Conservation (phyloP, 2,888 invertebrate genomes). For the Drosophila mulleri region DNA sequence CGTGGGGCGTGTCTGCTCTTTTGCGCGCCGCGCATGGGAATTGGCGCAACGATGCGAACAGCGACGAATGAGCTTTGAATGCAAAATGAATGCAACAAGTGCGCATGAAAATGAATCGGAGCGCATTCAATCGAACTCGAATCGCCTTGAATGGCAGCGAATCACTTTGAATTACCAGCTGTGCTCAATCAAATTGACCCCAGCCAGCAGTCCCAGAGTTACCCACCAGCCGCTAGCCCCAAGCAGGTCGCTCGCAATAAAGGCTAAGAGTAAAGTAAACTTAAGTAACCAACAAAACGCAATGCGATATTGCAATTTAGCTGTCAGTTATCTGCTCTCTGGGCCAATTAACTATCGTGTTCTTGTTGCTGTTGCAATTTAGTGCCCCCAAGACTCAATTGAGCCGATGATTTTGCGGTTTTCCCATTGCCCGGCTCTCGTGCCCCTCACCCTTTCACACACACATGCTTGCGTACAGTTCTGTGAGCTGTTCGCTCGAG, state of each 20-base stretch:
- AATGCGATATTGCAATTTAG: slow-evolving; percentile 80
- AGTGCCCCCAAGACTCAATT: slow-evolving; percentile 64
- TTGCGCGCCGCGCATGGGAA: slow-evolving; percentile 43
- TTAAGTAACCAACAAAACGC: slow-evolving; percentile 66
- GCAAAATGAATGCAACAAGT: slow-evolving; percentile 66
- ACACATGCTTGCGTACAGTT: neutral
- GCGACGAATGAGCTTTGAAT: slow-evolving; percentile 45
- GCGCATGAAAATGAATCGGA: slow-evolving; percentile 43
- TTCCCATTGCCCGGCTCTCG: slow-evolving; percentile 45
- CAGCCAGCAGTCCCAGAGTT: slow-evolving; percentile 11
- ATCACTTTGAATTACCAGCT: slow-evolving; percentile 63
- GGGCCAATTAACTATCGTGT: slow-evolving; percentile 75
- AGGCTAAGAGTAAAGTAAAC: slow-evolving; percentile 52
- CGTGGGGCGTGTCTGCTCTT: slow-evolving; percentile 40
- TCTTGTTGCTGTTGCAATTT: slow-evolving; percentile 69
- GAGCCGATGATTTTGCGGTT: slow-evolving; percentile 76
- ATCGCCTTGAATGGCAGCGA: slow-evolving; percentile 51
- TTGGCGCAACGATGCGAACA: slow-evolving; percentile 23
- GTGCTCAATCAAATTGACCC: slow-evolving; percentile 56
- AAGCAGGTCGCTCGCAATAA: slow-evolving; percentile 39
- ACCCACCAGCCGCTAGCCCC: slow-evolving; percentile 12
- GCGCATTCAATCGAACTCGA: slow-evolving; percentile 40
- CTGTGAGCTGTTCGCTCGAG: slow-evolving; percentile 34
- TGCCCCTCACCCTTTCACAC: slow-evolving; percentile 10
- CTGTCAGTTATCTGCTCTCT: slow-evolving; percentile 77